Evolutionary conservation across 2,113 vertebrate genomes (phyloP).

Genomic region (Bufo bufo): DNA sequence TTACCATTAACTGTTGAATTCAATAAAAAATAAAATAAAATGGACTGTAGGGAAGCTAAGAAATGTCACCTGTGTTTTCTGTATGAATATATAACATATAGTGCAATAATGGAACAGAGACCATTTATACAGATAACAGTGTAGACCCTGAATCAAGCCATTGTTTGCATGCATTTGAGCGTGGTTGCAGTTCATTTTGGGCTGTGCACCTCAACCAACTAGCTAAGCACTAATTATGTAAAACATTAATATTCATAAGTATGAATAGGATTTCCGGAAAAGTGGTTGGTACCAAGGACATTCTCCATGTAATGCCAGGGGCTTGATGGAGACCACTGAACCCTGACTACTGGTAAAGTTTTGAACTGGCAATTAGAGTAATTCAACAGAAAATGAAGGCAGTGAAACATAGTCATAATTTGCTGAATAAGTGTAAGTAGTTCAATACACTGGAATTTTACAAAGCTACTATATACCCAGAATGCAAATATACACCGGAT

Average conservation of each 20-base stretch:
- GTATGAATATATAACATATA: neutral
- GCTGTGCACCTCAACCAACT: neutral
- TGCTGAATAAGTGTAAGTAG: neutral
- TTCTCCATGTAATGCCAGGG: slow-evolving; percentile 16
- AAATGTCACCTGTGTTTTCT: neutral
- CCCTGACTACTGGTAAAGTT: neutral
- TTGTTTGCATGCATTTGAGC: slow-evolving; percentile 3
- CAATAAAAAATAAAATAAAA: too few relatives aligned
- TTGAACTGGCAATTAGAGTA: neutral
- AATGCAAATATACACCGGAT: neutral
- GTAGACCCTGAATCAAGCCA: neutral
- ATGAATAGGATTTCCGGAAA: slow-evolving; percentile 7
- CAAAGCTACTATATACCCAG: neutral
- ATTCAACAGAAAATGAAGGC: neutral
- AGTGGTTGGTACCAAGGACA: slow-evolving; percentile 1
- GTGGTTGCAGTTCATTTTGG: neutral
- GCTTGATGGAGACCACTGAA: slow-evolving; percentile 1
- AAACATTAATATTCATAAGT: slow-evolving; percentile 25
- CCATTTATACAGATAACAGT: neutral
- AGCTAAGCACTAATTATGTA: neutral
- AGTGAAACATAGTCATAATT: neutral
- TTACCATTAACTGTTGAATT: too few relatives aligned
- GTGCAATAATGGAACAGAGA: neutral
- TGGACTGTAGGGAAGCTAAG: too few relatives aligned
- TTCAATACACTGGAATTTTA: neutral